Percentiles rank a stretch among this genome's conserved stretches.
Evolutionary conservation across 2,797 vertebrate species (phyloP).

Genomic region (Tiaroga cobitis): DNA sequence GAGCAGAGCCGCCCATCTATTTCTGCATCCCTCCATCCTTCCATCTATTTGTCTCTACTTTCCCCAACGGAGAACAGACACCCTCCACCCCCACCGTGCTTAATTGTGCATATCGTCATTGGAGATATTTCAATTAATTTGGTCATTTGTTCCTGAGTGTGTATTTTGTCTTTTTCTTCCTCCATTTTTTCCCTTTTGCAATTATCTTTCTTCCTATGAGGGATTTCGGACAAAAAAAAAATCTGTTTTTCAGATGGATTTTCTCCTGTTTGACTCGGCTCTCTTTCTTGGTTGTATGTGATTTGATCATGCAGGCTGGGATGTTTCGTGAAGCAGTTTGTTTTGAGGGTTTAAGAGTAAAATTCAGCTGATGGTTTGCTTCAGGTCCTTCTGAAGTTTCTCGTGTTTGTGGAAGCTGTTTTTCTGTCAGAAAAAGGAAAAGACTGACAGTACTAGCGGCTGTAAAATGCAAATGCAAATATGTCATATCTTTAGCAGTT

Average conservation of each 20-base stretch:
- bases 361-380: not conserved
- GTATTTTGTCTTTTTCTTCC: slow-evolving; percentile 56
- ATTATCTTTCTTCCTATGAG: slow-evolving; percentile 51
- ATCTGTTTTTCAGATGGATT: not conserved
- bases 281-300: not conserved
- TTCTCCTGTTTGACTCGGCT: not conserved
- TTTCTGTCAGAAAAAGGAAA: slow-evolving; percentile 23
- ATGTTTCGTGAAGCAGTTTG: not conserved
- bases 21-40: slow-evolving; percentile 38
- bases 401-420: slow-evolving; percentile 13
- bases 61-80: slow-evolving; percentile 55
- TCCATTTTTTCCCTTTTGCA: slow-evolving; percentile 51
- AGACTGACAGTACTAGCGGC: not conserved
- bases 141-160: slow-evolving; percentile 69
- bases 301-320: not conserved
- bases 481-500: slow-evolving; percentile 21
- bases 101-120: slow-evolving; percentile 66
- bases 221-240: slow-evolving; percentile 23
- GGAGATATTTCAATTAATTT: slow-evolving; percentile 70
- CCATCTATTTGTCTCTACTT: slow-evolving; percentile 44
- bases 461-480: slow-evolving; percentile 10
- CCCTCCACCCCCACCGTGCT: slow-evolving; percentile 56
- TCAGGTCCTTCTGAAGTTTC: not conserved
- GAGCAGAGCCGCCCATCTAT: slow-evolving; percentile 24
- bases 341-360: not conserved